Evolutionary conservation across 1,140 invertebrate species (phyloP), one percentile per base, ranked within the genome.

Genomic region (Nixonia krombeini): DNA sequence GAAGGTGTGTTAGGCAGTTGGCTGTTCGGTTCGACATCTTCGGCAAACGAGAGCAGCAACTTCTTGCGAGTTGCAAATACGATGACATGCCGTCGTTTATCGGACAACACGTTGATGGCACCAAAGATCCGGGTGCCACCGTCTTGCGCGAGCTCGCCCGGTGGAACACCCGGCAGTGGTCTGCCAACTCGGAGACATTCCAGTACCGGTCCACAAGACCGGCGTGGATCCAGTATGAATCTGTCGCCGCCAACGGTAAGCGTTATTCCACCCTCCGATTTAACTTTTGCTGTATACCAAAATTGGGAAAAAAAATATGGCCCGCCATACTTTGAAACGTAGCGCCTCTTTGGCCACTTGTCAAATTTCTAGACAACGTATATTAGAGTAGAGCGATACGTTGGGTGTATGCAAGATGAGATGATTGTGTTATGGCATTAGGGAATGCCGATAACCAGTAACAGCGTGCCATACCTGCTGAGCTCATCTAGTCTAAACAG

Each of bases 81-180:
- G 2, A 93, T 94, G 76, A 90, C 93, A 12, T 94, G 91, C 76
- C 90, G 94, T 38, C 90, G 95, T 25, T 88, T 96, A 15, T 96
- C 94, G 2, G 95, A 97, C 83, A 96, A 96, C 82, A 95, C 94
- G 15, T 85, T 96, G 69, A 95, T 95, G 90, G 93, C 94, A 16
- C 93, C 94, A 7, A 96, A 93, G 85, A 95, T 94, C 64, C 88
- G 91, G 8, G 90, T 95, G 26, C 92, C 92, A 1, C 92, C 92
- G 26, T 94, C 92, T n/a, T 94, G 92, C 77, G 91, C 91, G 1
- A 94, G 92, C 8, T 94, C 93, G 1, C 93, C 94, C 0, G 93
- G 93, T 7, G 93, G 92, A 1, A 93, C 93, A 4, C 93, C 93
- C 0, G 92, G 92, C 16, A 88, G 90, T 38, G 91, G 92, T 0